A percentile compares a stretch with the other conserved stretches of the same genome.
phyloP scores from a whole-genome alignment of 2,888 invertebrate genomes.

The Idaea aversata region DNA sequence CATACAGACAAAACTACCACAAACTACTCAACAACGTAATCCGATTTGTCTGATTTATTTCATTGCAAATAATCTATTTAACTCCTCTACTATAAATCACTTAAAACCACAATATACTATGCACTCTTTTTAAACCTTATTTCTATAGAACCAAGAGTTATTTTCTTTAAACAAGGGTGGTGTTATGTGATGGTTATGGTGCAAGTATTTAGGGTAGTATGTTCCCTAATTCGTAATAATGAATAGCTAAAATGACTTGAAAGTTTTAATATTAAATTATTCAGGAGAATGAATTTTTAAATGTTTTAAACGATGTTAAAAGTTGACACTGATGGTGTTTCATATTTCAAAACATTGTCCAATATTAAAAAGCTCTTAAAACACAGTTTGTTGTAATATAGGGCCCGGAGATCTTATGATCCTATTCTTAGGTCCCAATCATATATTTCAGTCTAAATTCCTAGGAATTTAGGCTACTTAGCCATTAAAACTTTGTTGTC shows the following conservation, averaged over 20 bases:
- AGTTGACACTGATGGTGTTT: not conserved
- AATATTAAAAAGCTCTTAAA: not conserved
- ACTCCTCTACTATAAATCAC: not conserved
- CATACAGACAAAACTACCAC: conserved; percentile 14
- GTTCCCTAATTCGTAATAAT: conserved; percentile 48
- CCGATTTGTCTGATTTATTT: conserved; percentile 61
- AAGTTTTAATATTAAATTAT: conserved; percentile 47
- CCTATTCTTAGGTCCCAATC: too few relatives aligned
- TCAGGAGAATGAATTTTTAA: not conserved
- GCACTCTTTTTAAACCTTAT: not conserved
- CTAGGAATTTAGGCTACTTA: too few relatives aligned
- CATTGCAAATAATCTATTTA: conserved; percentile 1
- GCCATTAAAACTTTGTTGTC: too few relatives aligned
- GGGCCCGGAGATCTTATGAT: too few relatives aligned
- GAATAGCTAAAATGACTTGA: conserved; percentile 51
- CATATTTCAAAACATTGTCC: not conserved
- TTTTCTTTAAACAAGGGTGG: not conserved
- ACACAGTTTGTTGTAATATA: too few relatives aligned
- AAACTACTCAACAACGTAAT: conserved; percentile 40
- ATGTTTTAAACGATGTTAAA: not conserved
- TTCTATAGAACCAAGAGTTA: not conserved
- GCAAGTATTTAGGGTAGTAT: not conserved
- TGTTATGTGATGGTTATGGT: not conserved
- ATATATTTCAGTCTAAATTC: too few relatives aligned
- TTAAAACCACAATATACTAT: not conserved